Base-by-base conservation (phyloP, 2,888 invertebrate species). In the Trileptium ribeirensis region DNA sequence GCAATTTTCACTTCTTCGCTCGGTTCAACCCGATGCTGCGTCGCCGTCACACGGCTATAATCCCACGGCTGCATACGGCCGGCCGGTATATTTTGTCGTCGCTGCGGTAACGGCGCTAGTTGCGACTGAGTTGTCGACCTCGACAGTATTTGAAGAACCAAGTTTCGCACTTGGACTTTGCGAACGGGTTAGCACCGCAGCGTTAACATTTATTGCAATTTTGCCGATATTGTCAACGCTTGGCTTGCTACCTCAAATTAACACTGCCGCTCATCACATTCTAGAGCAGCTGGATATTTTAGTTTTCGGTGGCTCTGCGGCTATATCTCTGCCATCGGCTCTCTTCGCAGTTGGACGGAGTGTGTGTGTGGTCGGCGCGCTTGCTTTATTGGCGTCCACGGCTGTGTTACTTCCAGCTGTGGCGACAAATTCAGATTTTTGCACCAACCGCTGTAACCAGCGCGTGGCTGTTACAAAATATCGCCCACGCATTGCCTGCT, bases 1-100 rank as follows among this genome's bases (percentile, higher is more conserved):
- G 87, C 99, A 99, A 89, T 99, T 86, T 85, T 89, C 84, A 82
- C 84, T 88, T 36, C 83, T 88, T 67, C 87, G 91, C 90, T 97
- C 97, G 89, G 99, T 99, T 0, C 99, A 99, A 88, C 99, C 99
- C 0, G 99, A 99, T 89, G 96, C 98, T 0, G 94, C 98, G 0
- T 98, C 98, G 0, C 98, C 99, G 0, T 96, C 97, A 67, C 99
- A 99, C 89, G 91, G 89, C 67, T 88, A 86, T 85, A 88, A 91
- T 84, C 88, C 89, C 84, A 85, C 90, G 78, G 89, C 90, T 80
- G 89, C 89, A 83, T 90, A 90, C 86, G 83, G 84, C 15, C 92
- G 96, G 83, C 95, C 97, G 1, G 93, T 96, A 29, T 98, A 97
- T 90, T 98, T 96, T 88, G 94, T 94, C 86, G 87, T 96, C 67